Percentiles rank a stretch among this genome's conserved stretches.
Conservation (phyloP, 30 jellyfish, hydroid and myxozoan genomes). For the Haliclystus octoradiatus region DNA sequence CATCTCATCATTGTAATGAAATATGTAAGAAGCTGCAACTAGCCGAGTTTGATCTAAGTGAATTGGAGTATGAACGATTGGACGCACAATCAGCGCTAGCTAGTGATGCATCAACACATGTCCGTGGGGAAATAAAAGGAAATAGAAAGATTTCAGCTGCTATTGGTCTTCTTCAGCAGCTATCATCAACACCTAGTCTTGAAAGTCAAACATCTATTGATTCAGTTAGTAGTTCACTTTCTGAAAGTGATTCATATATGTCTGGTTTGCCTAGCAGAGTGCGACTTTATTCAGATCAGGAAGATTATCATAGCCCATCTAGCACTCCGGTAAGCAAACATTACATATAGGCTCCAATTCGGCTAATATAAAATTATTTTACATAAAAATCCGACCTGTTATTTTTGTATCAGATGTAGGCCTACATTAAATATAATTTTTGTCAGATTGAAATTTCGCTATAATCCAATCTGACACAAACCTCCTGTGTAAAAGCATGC, state of each 20-base stretch:
- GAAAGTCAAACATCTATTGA: not conserved
- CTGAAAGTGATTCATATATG: not conserved
- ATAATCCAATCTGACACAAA: no score
- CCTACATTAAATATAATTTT: no score
- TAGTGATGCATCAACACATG: not conserved
- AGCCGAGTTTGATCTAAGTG: slow-evolving; percentile 73
- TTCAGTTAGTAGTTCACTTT: not conserved
- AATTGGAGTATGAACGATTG: slow-evolving; percentile 48
- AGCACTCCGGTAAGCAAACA: slow-evolving; percentile 3
- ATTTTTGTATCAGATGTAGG: no score
- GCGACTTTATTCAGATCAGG: not conserved
- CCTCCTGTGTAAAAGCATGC: no score
- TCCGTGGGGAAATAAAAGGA: not conserved
- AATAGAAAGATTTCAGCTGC: not conserved
- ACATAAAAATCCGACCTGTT: no score
- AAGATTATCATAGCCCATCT: not conserved
- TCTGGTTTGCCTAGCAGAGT: not conserved
- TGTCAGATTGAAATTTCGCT: no score
- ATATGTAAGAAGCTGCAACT: slow-evolving; percentile 64
- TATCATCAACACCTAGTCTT: not conserved
- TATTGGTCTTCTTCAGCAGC: not conserved
- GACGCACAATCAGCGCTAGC: slow-evolving; percentile 23
- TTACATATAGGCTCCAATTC: no score
- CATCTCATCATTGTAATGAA: slow-evolving; percentile 82
- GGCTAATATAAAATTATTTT: no score